Evolutionary conservation across 2,888 invertebrate genomes (phyloP), one percentile per base, ranked within the genome.

Genomic region (Apeira syringaria): DNA sequence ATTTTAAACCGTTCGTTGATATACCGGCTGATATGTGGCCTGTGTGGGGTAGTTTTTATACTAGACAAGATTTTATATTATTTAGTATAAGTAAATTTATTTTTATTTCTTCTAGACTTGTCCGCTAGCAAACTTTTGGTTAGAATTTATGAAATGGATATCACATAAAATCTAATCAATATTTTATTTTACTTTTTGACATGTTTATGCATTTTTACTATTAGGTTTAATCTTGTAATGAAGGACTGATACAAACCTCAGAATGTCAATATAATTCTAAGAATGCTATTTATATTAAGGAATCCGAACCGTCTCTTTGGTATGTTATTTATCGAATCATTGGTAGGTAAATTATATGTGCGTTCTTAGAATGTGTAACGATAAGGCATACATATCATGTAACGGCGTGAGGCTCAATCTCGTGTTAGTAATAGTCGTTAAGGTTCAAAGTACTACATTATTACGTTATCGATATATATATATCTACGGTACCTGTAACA

Each of bases 161-260:
- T 56, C 47, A 50, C 54, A 47, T 71, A 61, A 66, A 61, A 62
- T 73, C 61, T 73, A 67, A 63, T 64, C 67, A 66, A 69, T 63
- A 54, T 70, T 71, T 74, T 67, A 65, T 81, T 82, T 80, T 80
- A 77, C 55, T 64, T 62, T 68, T 81, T 83, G 82, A 83, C 83
- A 74, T 76, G 56, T 67, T 59, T 70, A 61, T 70, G 42, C 60
- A 64, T 69, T 62, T 61, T 68, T 66, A 52, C 62, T 68, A 53
- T 63, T 75, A 74, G 68, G 66, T 68, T 69, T 68, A 64, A 64
- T 61, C 54, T 56, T 48, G 62, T 64, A 63, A 63, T 60, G 63
- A 66, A 71, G 70, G 76, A 78, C 73, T 79, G 70, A 68, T 69
- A 65, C 64, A 64, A 68, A 64, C 68, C 64, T 61, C 57, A 60